phyloP scores from a whole-genome alignment of 2,113 vertebrate species.

The Solea senegalensis region DNA sequence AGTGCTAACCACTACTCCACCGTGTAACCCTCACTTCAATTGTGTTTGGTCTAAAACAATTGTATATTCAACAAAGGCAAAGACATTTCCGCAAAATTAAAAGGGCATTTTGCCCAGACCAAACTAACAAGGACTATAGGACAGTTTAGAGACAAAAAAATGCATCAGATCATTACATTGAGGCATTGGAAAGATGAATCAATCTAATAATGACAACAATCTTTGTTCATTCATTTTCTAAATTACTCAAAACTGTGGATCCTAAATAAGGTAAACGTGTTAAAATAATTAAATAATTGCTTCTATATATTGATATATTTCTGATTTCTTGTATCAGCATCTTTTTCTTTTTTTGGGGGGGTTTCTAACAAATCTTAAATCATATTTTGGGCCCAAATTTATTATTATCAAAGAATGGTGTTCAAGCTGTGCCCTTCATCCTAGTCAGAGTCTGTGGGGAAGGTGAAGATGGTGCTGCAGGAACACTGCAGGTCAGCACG shows the following conservation, averaged over 20 bases:
- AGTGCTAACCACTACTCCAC: no score
- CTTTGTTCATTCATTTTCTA: no score
- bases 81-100: not conserved
- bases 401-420: conserved; percentile 16
- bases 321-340: no score
- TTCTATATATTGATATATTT: no score
- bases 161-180: not conserved
- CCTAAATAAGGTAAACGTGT: no score
- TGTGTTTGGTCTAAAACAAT: not conserved
- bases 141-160: not conserved
- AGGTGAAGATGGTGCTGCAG: conserved; percentile 65
- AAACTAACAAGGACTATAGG: not conserved
- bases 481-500: conserved; percentile 66
- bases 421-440: conserved; percentile 47
- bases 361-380: conserved; percentile 39
- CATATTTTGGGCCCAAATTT: conserved; percentile 37
- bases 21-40: no score
- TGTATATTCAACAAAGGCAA: not conserved
- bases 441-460: conserved; percentile 20
- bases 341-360: conserved; percentile 1
- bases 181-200: not conserved
- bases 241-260: no score
- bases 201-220: no score
- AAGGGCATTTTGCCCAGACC: not conserved
- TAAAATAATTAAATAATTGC: no score